Conservation (phyloP, 1,140 invertebrate species). For the Aphidius ervi region DNA sequence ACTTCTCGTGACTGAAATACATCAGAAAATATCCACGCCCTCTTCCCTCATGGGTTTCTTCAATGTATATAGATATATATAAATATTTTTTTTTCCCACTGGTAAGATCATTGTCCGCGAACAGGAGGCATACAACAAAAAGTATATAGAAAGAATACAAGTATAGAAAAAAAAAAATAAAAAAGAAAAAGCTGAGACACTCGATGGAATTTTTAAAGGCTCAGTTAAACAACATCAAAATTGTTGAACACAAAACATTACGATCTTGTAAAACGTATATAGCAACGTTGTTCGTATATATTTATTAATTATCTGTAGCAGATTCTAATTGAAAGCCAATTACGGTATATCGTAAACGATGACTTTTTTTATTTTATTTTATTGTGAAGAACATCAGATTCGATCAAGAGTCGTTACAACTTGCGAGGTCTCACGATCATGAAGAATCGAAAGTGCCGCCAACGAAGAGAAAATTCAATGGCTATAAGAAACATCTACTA, state of each 20-base stretch:
- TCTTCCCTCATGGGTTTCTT: conserved; percentile 4
- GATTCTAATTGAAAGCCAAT: conserved; percentile 35
- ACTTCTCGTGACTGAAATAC: conserved; percentile 27
- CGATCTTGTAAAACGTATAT: neutral
- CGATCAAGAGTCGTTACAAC: no score
- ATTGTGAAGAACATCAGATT: neutral
- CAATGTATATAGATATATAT: no score
- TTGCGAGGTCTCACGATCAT: conserved; percentile 8
- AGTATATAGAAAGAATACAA: neutral
- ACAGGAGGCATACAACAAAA: conserved; percentile 1
- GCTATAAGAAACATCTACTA: no score
- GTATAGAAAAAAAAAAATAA: conserved; percentile 4
- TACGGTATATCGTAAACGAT: conserved; percentile 22
- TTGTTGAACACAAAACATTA: neutral
- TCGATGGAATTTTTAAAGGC: conserved; percentile 4
- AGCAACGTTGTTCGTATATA: neutral
- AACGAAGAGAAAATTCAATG: no score
- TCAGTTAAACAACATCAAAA: neutral
- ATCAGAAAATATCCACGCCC: conserved; percentile 15
- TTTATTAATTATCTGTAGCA: conserved; percentile 30
- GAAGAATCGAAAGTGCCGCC: neutral
- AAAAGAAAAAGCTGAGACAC: neutral
- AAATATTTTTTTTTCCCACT: conserved; percentile 6
- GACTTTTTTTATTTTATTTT: neutral
- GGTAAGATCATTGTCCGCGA: conserved; percentile 17